phyloP scores from a whole-genome alignment of 1,140 invertebrate genomes.

The Vanessa tameamea region DNA sequence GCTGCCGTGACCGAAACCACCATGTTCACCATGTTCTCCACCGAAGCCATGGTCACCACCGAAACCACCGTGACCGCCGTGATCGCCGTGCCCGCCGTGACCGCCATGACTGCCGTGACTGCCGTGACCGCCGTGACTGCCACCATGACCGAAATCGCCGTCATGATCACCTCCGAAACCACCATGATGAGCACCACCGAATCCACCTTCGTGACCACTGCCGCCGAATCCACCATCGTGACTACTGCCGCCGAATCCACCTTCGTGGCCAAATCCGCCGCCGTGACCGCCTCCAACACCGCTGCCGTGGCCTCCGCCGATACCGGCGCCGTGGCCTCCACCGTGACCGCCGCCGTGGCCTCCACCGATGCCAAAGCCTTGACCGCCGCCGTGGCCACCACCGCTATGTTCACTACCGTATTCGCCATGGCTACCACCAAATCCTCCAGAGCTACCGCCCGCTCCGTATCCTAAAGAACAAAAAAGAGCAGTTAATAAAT shows the following conservation, averaged over 20 bases:
- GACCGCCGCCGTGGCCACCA: slow-evolving; percentile 22
- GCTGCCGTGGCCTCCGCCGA: slow-evolving; percentile 21
- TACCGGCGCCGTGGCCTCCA: slow-evolving; percentile 15
- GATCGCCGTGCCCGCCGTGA: slow-evolving; percentile 24
- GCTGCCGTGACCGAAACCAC: slow-evolving; percentile 9
- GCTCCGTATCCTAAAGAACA: slow-evolving; percentile 29
- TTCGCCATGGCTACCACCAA: slow-evolving; percentile 23
- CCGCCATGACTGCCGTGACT: slow-evolving; percentile 12
- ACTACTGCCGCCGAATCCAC: slow-evolving; percentile 20
- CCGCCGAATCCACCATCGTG: slow-evolving; percentile 26
- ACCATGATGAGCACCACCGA: slow-evolving; percentile 14
- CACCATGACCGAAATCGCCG: slow-evolving; percentile 28
- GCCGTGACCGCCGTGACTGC: slow-evolving; percentile 12
- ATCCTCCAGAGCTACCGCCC: slow-evolving; percentile 10
- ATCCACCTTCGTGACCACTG: slow-evolving; percentile 18
- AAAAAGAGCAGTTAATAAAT: not conserved
- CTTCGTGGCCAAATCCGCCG: slow-evolving; percentile 23
- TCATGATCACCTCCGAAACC: slow-evolving; percentile 26
- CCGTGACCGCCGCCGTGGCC: slow-evolving; percentile 21
- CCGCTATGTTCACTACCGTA: slow-evolving; percentile 30
- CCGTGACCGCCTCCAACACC: slow-evolving; percentile 24
- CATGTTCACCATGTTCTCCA: slow-evolving; percentile 2
- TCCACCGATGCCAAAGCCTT: not conserved
- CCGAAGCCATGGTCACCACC: not conserved
- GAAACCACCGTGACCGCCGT: slow-evolving; percentile 1